Evolutionary conservation across 2,888 invertebrate species (phyloP).

Genomic region (Ypsolopha sequella): DNA sequence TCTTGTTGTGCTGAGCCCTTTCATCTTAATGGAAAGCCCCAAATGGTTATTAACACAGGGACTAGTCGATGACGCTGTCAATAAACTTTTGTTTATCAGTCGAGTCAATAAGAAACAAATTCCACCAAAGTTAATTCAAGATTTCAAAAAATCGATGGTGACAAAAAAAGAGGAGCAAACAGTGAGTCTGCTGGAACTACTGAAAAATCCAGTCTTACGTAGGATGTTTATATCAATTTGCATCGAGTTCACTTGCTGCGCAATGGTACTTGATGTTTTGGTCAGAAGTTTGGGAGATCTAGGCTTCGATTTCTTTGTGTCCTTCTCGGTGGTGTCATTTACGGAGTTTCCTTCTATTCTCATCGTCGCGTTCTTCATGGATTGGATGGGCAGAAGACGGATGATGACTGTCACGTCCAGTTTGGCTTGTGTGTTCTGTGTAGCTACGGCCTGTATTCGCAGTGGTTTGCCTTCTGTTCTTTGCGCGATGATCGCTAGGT

Average conservation of each 20-base stretch:
- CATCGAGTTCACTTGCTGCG: slow-evolving; percentile 30
- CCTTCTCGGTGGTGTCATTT: slow-evolving; percentile 40
- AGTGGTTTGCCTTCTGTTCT: slow-evolving; percentile 7
- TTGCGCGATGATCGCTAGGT: slow-evolving; percentile 8
- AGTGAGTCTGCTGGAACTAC: slow-evolving; percentile 23
- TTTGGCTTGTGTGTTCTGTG: slow-evolving; percentile 5
- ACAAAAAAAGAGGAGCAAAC: slow-evolving; percentile 15
- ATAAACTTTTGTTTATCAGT: slow-evolving; percentile 29
- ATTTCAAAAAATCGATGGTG: slow-evolving; percentile 22
- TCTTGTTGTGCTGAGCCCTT: slow-evolving; percentile 27
- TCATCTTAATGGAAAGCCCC: slow-evolving; percentile 38
- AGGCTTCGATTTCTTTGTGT: slow-evolving; percentile 41
- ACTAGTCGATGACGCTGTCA: slow-evolving; percentile 32
- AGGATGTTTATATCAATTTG: slow-evolving; percentile 33
- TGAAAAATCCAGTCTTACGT: slow-evolving; percentile 29
- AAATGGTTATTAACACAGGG: slow-evolving; percentile 35
- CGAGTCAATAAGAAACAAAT: slow-evolving; percentile 34
- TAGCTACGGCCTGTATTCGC: slow-evolving; percentile 4
- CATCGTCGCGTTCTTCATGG: slow-evolving; percentile 36
- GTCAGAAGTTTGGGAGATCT: slow-evolving; percentile 36
- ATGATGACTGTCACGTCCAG: slow-evolving; percentile 20
- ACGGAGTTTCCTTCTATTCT: slow-evolving; percentile 44
- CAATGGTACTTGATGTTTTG: slow-evolving; percentile 39
- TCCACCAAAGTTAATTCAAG: slow-evolving; percentile 25
- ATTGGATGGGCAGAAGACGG: slow-evolving; percentile 37